Evolutionary conservation across 2,888 invertebrate genomes (phyloP), one percentile per base, ranked within the genome.

Genomic region (Xylota sylvarum): DNA sequence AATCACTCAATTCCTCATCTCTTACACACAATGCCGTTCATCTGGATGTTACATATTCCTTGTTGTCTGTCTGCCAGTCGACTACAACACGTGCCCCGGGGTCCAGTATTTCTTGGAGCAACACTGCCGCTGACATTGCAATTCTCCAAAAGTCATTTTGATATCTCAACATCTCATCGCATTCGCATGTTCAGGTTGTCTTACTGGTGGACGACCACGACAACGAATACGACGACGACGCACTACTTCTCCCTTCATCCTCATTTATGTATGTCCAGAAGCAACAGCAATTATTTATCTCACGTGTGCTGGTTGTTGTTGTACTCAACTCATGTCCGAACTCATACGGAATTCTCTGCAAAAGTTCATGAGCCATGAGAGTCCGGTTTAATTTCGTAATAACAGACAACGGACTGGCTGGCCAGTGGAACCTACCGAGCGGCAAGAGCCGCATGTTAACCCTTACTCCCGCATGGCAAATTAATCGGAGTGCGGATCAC

Each of bases 401-500:
- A 79, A 73, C 73, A 64, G 56, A 56, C 56, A 50, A n/a, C 52
- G 3, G 9, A 7, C 35, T 37, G 23, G 23, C n/a, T 27, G 52
- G 46, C 32, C 37, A 35, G 37, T 19, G 40, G 55, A n/a, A n/a
- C 50, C 73, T 50, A 58, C n/a, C 35, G 5, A 64, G 30, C 50
- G n/a, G 60, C 35, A 55, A 52, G 37, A 27, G 58, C 40, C 62
- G 67, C 43, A 46, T 52, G 46, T 74, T 80, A 85, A 80, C 84
- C 84, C 84, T 80, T 84, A 80, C 84, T 80, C 84, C 84, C 84
- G 80, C 84, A 70, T 70, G 80, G 80, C 48, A 52, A 76, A 80
- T 85, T 80, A 76, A 76, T 85, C 80, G 70, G 64, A 85, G 74
- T 85, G 84, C 84, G 64, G 80, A 80, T 85, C 84, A 85, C 84